Evolutionary conservation across 2,888 invertebrate genomes (phyloP).

Genomic region (Ferrisia virgata): DNA sequence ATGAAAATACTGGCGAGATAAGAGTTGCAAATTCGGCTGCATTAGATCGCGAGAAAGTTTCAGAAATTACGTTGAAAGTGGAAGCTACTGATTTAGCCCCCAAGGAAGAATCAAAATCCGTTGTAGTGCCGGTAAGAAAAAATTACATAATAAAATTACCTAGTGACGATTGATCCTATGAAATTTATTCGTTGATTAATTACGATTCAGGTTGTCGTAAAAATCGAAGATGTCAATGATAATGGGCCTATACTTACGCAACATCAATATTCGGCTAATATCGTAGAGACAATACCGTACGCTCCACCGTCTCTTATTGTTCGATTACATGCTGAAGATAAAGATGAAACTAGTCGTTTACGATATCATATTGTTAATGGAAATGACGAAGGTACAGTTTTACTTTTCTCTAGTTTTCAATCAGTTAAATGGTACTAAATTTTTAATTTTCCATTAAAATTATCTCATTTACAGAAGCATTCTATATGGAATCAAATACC

Average conservation of each 20-base stretch:
- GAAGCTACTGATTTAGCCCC: slow-evolving; percentile 79
- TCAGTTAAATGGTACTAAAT: background rate
- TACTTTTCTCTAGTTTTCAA: background rate
- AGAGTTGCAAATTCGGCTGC: slow-evolving; percentile 66
- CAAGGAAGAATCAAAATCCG: slow-evolving; percentile 63
- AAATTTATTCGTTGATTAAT: slow-evolving; percentile 7
- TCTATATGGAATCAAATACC: slow-evolving; percentile 69
- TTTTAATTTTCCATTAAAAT: background rate
- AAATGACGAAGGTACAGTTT: slow-evolving; percentile 60
- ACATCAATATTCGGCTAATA: slow-evolving; percentile 71
- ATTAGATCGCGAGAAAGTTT: slow-evolving; percentile 62
- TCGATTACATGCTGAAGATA: slow-evolving; percentile 75
- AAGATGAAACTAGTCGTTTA: slow-evolving; percentile 72
- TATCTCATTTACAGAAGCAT: slow-evolving; percentile 60
- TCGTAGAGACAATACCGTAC: slow-evolving; percentile 77
- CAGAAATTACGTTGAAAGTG: slow-evolving; percentile 71
- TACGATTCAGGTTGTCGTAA: slow-evolving; percentile 63
- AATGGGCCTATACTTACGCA: slow-evolving; percentile 79
- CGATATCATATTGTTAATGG: slow-evolving; percentile 69
- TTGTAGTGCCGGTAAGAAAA: slow-evolving; percentile 69
- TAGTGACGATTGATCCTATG: slow-evolving; percentile 42
- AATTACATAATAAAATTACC: background rate
- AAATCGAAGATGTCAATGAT: slow-evolving; percentile 82
- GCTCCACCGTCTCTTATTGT: slow-evolving; percentile 79
- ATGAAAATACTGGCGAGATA: slow-evolving; percentile 69